Base-by-base conservation (phyloP, 2,888 invertebrate species). In the Andrena chrysosceles region DNA sequence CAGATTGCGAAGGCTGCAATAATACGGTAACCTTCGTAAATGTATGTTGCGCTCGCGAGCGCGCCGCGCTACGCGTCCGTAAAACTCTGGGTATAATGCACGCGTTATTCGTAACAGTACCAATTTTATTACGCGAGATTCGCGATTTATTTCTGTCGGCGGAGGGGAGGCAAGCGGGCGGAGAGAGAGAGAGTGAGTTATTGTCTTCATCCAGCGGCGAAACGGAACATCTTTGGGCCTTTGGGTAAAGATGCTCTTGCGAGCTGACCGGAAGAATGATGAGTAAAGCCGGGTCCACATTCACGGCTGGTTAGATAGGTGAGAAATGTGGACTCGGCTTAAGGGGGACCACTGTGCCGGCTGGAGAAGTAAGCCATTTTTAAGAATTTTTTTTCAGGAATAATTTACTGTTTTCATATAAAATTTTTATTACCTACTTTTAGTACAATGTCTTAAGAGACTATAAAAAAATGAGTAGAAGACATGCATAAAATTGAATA, bases 1-100 rank as follows among this genome's bases (percentile, higher is more conserved):
- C 89, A 84, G 89, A 89, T 89, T 89, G 89, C 89, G 87, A 89
- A 89, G 87, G 89, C 89, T 89, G 89, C 89, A 89, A 89, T 89
- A 89, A 89, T 89, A 89, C 86, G 87, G 89, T 89, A 89, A 89
- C 89, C 89, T 89, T 89, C 89, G 82, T 89, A 89, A 89, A 82
- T 16, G 82, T 67, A 79, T 68, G 71, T 56, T 70, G 56, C 20
- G 67, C 66, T 54, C 54, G 72, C 31, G 52, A 35, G 20, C 64
- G 63, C 59, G 16, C 20, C 42, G 31, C 29, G 64, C 20, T 70
- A 54, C 66, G 74, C 85, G 88, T 72, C 71, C 84, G 88, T 88
- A 88, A 88, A 88, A 87, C 85, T 85, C 75, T 54, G 72, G 63
- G 76, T 75, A 82, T 87, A 85, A 89, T 81, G 87, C 82, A 78